Evolutionary conservation across 2,797 vertebrate genomes (phyloP).

Genomic region (Phataginus tricuspis): DNA sequence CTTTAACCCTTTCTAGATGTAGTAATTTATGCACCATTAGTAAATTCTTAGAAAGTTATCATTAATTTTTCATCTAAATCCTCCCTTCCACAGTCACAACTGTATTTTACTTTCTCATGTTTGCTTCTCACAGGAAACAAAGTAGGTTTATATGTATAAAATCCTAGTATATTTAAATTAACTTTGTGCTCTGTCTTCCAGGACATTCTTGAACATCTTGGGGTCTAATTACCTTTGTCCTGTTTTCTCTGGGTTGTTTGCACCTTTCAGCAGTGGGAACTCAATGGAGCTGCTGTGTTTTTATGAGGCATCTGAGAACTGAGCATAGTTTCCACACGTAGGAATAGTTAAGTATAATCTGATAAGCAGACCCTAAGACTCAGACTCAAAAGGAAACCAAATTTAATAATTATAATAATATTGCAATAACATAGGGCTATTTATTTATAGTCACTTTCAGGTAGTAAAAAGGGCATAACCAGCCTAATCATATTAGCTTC

Average conservation of each 20-base stretch:
- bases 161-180: not conserved
- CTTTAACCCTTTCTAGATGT: slow-evolving; percentile 59
- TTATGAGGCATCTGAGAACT: not conserved
- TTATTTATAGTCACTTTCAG: not conserved
- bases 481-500: not conserved
- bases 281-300: not conserved
- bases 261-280: not conserved
- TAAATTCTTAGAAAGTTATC: not conserved
- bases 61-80: slow-evolving; percentile 49
- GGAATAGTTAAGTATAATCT: not conserved
- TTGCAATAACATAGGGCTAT: not conserved
- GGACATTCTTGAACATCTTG: not conserved
- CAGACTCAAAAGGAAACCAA: slow-evolving; percentile 15
- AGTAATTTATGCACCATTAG: not conserved
- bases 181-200: not conserved
- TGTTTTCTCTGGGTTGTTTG: not conserved
- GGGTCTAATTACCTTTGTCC: not conserved
- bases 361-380: not conserved
- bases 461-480: not conserved
- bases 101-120: slow-evolving; percentile 2
- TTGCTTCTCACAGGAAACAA: not conserved
- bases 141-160: not conserved
- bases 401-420: slow-evolving; percentile 31
- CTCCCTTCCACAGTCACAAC: not conserved
- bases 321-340: not conserved